phyloP scores from a whole-genome alignment of 2,888 invertebrate genomes.

The Ochropleura leucogaster region DNA sequence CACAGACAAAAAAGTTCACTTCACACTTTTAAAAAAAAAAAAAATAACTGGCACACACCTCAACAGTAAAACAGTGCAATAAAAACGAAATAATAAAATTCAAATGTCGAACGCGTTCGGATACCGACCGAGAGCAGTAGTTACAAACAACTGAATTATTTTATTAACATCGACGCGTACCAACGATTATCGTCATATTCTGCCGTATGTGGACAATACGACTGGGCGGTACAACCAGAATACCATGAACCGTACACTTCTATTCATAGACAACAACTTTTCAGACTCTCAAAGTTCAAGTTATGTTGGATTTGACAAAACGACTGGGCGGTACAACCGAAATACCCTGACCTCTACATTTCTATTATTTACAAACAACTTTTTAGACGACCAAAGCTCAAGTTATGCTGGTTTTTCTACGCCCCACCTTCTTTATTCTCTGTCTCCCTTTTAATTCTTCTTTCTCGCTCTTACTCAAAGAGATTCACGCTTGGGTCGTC shows the following conservation, averaged over 20 bases:
- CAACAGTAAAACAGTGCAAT: constrained; percentile 54
- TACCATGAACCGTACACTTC: constrained; percentile 49
- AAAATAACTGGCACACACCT: constrained; percentile 55
- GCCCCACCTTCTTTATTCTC: constrained; percentile 75
- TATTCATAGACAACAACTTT: constrained; percentile 32
- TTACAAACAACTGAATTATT: constrained; percentile 87
- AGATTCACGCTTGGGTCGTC: constrained; percentile 74
- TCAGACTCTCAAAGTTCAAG: constrained; percentile 38
- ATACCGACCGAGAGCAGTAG: constrained; percentile 70
- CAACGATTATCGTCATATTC: constrained; percentile 86
- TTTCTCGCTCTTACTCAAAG: constrained; percentile 67
- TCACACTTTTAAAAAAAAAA: constrained; percentile 54
- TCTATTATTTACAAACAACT: constrained; percentile 31
- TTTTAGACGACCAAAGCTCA: constrained; percentile 44
- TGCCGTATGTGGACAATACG: constrained; percentile 81
- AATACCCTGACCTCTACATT: constrained; percentile 49
- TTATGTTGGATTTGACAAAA: constrained; percentile 62
- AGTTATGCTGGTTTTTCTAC: constrained; percentile 54
- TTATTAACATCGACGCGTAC: constrained; percentile 81
- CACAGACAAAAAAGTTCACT: constrained; percentile 61
- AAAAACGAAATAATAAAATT: constrained; percentile 60
- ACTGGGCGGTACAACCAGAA: constrained; percentile 78
- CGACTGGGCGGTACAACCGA: constrained; percentile 79
- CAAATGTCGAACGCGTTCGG: constrained; percentile 67
- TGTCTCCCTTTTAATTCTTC: constrained; percentile 67